Evolutionary conservation across 1,140 invertebrate genomes (phyloP).

Genomic region (Macrobrachium nipponense): DNA sequence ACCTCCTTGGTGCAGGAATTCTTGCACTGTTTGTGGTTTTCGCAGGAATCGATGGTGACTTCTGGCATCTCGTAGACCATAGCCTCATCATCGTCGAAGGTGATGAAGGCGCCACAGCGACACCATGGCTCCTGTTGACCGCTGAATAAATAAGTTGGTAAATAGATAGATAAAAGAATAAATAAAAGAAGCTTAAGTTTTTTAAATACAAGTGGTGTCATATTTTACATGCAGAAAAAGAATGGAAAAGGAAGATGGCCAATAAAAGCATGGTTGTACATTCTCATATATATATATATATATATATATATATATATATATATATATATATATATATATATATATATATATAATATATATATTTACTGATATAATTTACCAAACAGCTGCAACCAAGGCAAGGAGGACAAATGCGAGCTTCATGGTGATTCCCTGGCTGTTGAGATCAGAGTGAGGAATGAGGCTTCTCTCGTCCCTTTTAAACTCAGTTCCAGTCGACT

Average conservation of each 20-base stretch:
- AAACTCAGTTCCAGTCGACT: too few relatives aligned
- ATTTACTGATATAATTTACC: background rate
- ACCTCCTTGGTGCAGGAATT: background rate
- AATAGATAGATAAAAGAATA: background rate
- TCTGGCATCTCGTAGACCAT: constrained; percentile 27
- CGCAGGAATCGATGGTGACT: constrained; percentile 1
- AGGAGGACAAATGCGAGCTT: too few relatives aligned
- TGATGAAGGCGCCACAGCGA: constrained; percentile 22
- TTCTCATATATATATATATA: too few relatives aligned
- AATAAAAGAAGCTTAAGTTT: too few relatives aligned
- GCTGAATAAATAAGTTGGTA: background rate
- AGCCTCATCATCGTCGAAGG: background rate
- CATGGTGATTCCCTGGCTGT: too few relatives aligned
- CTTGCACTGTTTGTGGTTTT: background rate
- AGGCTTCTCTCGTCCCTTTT: too few relatives aligned
- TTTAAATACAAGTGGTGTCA: background rate
- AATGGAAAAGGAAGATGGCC: too few relatives aligned
- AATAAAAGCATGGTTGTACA: too few relatives aligned
- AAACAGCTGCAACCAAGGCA: background rate
- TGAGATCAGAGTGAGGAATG: too few relatives aligned
- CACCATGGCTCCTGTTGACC: constrained; percentile 22
- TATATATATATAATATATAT: background rate
- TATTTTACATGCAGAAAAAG: too few relatives aligned
- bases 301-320: too few relatives aligned
- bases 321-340: background rate